These are phyloP conservation scores for Calliphora vomitoria DNA, from an alignment of 2,888 invertebrate species.

Conservation along the genomic window DNA sequence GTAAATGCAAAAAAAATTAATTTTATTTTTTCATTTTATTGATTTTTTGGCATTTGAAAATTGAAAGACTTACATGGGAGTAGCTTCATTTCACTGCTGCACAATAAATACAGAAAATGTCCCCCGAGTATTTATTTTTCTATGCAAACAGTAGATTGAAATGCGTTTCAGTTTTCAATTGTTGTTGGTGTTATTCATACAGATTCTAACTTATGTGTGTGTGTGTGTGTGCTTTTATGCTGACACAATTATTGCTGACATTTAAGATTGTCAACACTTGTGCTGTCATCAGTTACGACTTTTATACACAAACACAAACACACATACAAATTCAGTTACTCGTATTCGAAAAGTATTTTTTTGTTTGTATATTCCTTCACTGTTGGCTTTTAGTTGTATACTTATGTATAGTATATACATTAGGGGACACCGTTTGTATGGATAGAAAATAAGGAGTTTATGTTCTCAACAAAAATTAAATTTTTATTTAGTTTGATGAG, in stretches of 20 bases:
- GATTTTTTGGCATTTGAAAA: slow-evolving; percentile 38
- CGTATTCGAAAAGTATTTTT: neutral
- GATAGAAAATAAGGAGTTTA: too few relatives aligned
- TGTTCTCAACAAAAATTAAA: too few relatives aligned
- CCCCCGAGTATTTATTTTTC: slow-evolving; percentile 42
- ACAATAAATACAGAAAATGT: slow-evolving; percentile 29
- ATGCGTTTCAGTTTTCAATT: slow-evolving; percentile 20
- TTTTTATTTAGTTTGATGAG: too few relatives aligned
- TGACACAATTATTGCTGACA: slow-evolving; percentile 70
- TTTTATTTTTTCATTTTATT: neutral
- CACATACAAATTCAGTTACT: neutral
- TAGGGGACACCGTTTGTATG: too few relatives aligned
- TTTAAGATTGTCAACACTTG: slow-evolving; percentile 64
- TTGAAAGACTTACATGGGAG: slow-evolving; percentile 16
- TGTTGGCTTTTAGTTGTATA: neutral
- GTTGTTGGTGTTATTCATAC: neutral
- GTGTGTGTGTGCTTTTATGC: slow-evolving; percentile 38
- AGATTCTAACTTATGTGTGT: neutral
- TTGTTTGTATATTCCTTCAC: slow-evolving; percentile 10
- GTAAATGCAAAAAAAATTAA: neutral
- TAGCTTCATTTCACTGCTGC: slow-evolving; percentile 6
- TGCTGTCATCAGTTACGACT: slow-evolving; percentile 53
- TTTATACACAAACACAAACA: slow-evolving; percentile 12
- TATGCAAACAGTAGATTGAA: slow-evolving; percentile 21
- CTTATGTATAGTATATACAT: too few relatives aligned